A percentile compares a stretch with the other conserved stretches of the same genome.
Evolutionary conservation across 37 sponge, comb jelly and placozoan genomes (phyloP).

Genomic region (Oscarella lobularis): DNA sequence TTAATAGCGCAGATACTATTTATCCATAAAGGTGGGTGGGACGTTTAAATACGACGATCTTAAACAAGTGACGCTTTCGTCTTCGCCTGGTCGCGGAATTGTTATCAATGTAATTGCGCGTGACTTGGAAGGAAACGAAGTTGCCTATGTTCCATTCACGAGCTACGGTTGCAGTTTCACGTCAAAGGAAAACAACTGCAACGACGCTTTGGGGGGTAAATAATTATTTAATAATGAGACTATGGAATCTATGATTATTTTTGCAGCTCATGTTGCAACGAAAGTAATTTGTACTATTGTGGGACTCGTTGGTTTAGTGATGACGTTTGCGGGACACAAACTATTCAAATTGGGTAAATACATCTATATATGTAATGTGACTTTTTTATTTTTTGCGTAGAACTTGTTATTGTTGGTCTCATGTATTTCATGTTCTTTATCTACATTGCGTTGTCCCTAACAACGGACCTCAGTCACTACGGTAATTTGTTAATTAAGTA

Average conservation of each 20-base stretch:
- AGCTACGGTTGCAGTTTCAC: background rate
- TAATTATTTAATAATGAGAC: background rate
- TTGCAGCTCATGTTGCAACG: background rate
- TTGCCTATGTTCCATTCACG: background rate
- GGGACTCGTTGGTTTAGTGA: background rate
- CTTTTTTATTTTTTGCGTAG: background rate
- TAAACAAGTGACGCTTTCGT: background rate
- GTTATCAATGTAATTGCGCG: background rate
- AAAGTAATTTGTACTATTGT: background rate
- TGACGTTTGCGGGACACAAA: background rate
- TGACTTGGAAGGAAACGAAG: background rate
- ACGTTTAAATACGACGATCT: background rate
- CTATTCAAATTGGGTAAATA: background rate
- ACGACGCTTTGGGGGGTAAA: background rate
- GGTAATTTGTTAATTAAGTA: no score
- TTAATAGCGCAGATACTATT: background rate
- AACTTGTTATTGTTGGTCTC: background rate
- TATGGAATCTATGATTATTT: no score
- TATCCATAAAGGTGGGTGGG: background rate
- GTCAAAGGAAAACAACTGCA: background rate
- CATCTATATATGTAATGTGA: background rate
- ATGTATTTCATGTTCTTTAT: background rate
- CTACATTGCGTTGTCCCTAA: no score
- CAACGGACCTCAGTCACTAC: no score
- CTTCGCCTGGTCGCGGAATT: background rate